These are phyloP conservation scores for Agrypnia vestita DNA, from an alignment of 1,140 invertebrate genomes.

Conservation along the genomic window DNA sequence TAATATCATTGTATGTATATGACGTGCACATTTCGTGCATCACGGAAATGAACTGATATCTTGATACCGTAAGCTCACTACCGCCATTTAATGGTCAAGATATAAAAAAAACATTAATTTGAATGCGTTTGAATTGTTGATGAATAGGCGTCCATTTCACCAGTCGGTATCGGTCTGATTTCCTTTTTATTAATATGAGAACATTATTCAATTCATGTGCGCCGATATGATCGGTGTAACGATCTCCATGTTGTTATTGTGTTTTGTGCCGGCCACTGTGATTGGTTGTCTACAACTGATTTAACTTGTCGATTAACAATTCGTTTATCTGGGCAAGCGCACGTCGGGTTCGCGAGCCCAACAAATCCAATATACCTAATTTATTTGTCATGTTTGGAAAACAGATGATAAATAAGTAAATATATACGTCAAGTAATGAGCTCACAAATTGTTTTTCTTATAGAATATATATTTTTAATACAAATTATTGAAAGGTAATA, in stretches of 20 bases:
- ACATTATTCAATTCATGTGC: constrained; percentile 37
- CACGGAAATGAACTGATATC: too few species aligned
- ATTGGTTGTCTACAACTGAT: constrained; percentile 45
- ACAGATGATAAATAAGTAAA: too few species aligned
- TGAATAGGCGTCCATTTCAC: constrained; percentile 11
- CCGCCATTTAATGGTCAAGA: too few species aligned
- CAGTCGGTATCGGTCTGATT: constrained; percentile 31
- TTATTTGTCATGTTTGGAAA: too few species aligned
- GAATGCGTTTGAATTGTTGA: background rate
- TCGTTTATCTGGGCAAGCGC: constrained; percentile 8
- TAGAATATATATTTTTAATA: too few species aligned
- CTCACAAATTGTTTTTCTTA: background rate
- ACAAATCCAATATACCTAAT: too few species aligned
- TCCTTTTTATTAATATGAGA: constrained; percentile 36
- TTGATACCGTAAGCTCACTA: too few species aligned
- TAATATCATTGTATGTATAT: too few species aligned
- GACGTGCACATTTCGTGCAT: too few species aligned
- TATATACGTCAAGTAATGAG: too few species aligned
- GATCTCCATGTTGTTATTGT: constrained; percentile 36
- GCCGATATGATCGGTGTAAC: constrained; percentile 37
- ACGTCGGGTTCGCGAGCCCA: background rate
- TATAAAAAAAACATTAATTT: background rate
- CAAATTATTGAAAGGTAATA: too few species aligned
- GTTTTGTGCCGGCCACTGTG: constrained; percentile 24
- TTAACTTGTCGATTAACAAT: constrained; percentile 44